Base-by-base conservation (phyloP, 92 coral and sea anemone genomes). In the Phenganax stokvisi region DNA sequence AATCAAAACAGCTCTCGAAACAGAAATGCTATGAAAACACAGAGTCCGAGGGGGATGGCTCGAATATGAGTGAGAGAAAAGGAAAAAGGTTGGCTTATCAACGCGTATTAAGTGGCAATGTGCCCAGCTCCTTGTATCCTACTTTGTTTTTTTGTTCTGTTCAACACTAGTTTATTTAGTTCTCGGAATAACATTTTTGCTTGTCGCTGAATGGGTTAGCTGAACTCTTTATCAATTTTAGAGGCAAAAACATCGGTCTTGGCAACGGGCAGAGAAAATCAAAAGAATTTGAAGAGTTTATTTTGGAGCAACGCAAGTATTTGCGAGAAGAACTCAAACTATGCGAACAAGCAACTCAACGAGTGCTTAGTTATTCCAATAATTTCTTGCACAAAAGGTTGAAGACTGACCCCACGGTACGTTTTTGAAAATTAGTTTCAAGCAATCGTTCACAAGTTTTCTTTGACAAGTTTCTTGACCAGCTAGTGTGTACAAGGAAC, bases 221-320 rank as follows among this genome's bases (percentile, higher is more conserved):
- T 51, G 44, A 57, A 31, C n/a, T 44, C 8, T 20, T 25, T 74
- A 69, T 51, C 13, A 30, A 54, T 78, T 79, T 25, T 57, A 94
- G 98, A 77, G 87, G 92, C 47, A 91, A 88, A 71, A 91, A 88
- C 71, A 94, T 94, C 83, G 98, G 98, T 8, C 90, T 94, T 44
- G 98, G 98, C 28, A 94, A 94, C 90, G 98, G 98, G 10, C 98
- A 94, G 68, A 90, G 98, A 59, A 94, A 94, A 71, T 91, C 97
- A 8, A 84, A 88, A 63, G 94, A 85, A 52, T 94, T 91, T 87
- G 98, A 94, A 74, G 89, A 86, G 29, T 94, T 85, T 81, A 83
- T 94, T 13, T 80, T 92, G 79, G 92, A 88, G 51, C 90, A 94
- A 71, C 74, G 98, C 53, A 89, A 83, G 53, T 84, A 91, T 64